phyloP scores from a whole-genome alignment of 2,888 invertebrate species.

The Stramonita haemastoma region DNA sequence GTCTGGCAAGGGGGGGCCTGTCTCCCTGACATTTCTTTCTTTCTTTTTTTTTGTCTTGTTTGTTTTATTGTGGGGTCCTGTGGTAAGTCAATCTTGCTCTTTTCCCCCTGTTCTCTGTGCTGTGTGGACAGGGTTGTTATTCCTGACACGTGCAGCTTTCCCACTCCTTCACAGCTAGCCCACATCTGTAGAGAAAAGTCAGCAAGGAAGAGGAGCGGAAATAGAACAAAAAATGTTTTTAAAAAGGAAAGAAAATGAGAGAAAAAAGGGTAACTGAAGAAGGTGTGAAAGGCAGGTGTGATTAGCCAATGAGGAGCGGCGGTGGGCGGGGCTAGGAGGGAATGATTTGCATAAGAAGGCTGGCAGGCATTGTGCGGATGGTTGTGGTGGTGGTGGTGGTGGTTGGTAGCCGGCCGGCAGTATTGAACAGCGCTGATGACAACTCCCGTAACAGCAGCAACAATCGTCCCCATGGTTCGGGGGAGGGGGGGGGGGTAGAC shows the following conservation, averaged over 20 bases:
- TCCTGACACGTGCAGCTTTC: background rate
- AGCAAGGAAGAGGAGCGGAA: too few relatives aligned
- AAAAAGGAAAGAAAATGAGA: background rate
- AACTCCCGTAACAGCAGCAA: background rate
- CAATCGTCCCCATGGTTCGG: background rate
- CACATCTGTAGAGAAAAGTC: too few relatives aligned
- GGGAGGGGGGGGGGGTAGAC: background rate
- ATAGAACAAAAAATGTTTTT: too few relatives aligned
- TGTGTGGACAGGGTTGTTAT: background rate
- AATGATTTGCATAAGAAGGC: conserved; percentile 7
- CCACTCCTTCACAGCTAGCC: background rate
- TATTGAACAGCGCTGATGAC: background rate
- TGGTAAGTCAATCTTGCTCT: too few relatives aligned
- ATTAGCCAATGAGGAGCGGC: background rate
- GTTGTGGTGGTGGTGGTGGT: too few relatives aligned
- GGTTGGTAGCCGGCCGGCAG: background rate
- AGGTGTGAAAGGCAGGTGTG: background rate
- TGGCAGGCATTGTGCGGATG: too few relatives aligned
- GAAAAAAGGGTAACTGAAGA: background rate
- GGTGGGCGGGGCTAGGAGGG: background rate
- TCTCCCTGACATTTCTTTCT: too few relatives aligned
- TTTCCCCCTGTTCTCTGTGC: too few relatives aligned
- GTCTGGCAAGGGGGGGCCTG: too few relatives aligned
- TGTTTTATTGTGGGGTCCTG: too few relatives aligned
- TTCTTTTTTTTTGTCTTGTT: too few relatives aligned